A percentile compares a stretch with the other conserved stretches of the same genome.
Conservation (phyloP, 2,113 vertebrate genomes). For the Macquaria ambigua region DNA sequence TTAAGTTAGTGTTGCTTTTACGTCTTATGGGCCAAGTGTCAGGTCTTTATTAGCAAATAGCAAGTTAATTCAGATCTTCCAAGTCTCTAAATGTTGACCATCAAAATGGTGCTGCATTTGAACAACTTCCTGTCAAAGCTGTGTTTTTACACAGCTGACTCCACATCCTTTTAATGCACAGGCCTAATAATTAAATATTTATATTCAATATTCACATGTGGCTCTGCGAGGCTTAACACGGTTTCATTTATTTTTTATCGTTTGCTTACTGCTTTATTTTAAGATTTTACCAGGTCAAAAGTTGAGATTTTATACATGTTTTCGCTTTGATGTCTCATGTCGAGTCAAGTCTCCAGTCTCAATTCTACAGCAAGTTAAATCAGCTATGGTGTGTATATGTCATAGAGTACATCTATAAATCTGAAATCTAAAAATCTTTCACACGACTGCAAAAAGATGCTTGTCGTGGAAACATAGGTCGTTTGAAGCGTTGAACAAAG, state of each 20-base stretch:
- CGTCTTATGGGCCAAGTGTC: too few species aligned
- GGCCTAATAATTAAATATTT: too few species aligned
- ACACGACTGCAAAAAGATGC: neutral
- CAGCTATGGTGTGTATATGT: too few species aligned
- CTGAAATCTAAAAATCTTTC: neutral
- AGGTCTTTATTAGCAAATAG: too few species aligned
- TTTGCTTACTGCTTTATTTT: neutral
- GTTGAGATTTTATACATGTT: neutral
- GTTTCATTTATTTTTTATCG: neutral
- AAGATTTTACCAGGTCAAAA: neutral
- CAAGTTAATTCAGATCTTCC: too few species aligned
- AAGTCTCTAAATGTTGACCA: too few species aligned
- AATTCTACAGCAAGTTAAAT: neutral
- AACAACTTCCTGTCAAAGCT: too few species aligned
- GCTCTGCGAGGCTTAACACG: neutral
- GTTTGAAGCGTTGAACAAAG: neutral
- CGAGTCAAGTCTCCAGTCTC: neutral
- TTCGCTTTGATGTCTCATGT: neutral
- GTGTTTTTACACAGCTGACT: too few species aligned
- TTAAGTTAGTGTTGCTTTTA: too few species aligned
- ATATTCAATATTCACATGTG: neutral
- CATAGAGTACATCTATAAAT: too few species aligned
- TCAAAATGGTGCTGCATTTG: too few species aligned
- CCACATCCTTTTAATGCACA: too few species aligned
- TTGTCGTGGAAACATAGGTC: neutral